These are phyloP conservation scores for Sparus aurata DNA, from an alignment of 2,797 vertebrate genomes.

Conservation along the genomic window DNA sequence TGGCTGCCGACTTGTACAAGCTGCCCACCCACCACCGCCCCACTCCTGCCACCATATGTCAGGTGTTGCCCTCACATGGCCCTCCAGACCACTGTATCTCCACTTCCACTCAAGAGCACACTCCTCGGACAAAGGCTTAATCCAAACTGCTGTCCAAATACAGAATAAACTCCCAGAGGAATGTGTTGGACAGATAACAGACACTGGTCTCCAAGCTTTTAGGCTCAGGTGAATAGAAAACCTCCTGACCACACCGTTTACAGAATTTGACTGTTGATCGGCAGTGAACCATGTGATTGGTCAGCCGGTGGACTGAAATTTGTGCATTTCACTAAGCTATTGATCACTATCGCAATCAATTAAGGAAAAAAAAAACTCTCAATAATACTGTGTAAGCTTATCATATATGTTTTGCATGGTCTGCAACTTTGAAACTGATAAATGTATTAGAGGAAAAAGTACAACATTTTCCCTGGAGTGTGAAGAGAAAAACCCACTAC, in stretches of 20 bases:
- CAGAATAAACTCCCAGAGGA: constrained; percentile 65
- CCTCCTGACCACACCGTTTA: constrained; percentile 71
- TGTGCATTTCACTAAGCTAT: constrained; percentile 56
- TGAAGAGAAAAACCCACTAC: constrained; percentile 22
- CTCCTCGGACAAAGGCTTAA: constrained; percentile 69
- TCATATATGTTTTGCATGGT: constrained; percentile 41
- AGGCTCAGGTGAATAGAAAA: constrained; percentile 54
- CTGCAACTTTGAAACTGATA: constrained; percentile 66
- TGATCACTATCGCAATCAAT: constrained; percentile 71
- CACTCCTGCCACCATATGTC: constrained; percentile 50
- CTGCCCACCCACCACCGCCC: constrained; percentile 44
- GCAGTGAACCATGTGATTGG: constrained; percentile 78
- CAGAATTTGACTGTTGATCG: constrained; percentile 63
- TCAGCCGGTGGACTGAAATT: constrained; percentile 47
- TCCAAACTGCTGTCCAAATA: constrained; percentile 72
- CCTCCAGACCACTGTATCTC: constrained; percentile 54
- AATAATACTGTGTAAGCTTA: constrained; percentile 33
- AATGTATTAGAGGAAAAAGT: constrained; percentile 35
- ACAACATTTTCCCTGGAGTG: constrained; percentile 25
- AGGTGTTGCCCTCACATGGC: constrained; percentile 39
- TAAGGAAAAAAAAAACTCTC: constrained; percentile 29
- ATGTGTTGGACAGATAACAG: constrained; percentile 75
- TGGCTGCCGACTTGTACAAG: constrained; percentile 41
- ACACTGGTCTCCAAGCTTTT: constrained; percentile 59
- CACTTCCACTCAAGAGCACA: constrained; percentile 55